Evolutionary conservation across 2,888 invertebrate genomes (phyloP), one percentile per base, ranked within the genome.

Genomic region (Actias luna): DNA sequence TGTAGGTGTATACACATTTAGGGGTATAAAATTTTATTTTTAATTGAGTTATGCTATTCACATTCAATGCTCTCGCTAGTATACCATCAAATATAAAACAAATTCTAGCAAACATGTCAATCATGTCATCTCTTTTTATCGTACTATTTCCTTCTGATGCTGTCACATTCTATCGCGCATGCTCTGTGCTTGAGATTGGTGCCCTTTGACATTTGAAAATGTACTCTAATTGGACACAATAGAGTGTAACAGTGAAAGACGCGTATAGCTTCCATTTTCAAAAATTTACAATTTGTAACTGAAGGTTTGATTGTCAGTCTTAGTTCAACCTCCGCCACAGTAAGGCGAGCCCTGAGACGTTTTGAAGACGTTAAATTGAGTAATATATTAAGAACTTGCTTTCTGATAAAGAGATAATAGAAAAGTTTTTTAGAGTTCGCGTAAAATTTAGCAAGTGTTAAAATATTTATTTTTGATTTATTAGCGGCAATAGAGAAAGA

Each of bases 81-180:
- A 63, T 63, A 69, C 70, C 74, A 65, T 67, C 66, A 72, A 71
- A 74, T 73, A 61, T 57, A 68, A 65, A 67, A 67, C 67, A 77
- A 50, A 74, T 71, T 65, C 65, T 64, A 71, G 69, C 77, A 76
- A 72, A 71, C 33, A 61, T 57, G 57, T 65, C 77, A 76, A 72
- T 70, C 33, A 61, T 57, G 57, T 65, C 63, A 67, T 83, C 84
- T 69, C 76, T 65, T 71, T 83, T 76, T 63, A 39, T 65, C 69
- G 58, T 61, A 50, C 42, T 35, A 12, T 64, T 63, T 66, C 65
- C 35, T 63, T 58, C 36, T 65, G 67, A 65, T 39, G 67, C 58
- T 55, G 62, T 77, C 78, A 69, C 74, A 62, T 65, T 80, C 69
- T 52, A 59, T 16, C 82, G 88, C 90, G 89, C 89, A 89, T 89